phyloP scores from a whole-genome alignment of 2,888 invertebrate genomes.

The Trisateles emortualis region DNA sequence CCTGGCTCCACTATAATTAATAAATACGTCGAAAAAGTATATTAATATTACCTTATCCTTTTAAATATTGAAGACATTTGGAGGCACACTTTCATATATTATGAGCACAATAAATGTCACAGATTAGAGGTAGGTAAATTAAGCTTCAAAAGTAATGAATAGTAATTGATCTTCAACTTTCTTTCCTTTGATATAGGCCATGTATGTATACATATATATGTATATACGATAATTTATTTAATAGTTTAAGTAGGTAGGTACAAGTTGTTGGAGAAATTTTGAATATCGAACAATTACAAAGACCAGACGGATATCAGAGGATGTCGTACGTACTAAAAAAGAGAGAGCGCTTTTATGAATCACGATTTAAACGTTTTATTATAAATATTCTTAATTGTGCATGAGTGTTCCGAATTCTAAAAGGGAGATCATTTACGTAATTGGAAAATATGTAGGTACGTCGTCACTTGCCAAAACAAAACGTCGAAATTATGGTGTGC shows the following conservation, averaged over 20 bases:
- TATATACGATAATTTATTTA: constrained; percentile 51
- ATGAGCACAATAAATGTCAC: constrained; percentile 6
- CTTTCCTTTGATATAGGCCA: not conserved
- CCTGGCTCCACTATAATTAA: constrained; percentile 1
- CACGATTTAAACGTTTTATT: constrained; percentile 18
- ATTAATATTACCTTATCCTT: constrained; percentile 1
- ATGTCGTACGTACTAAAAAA: constrained; percentile 24
- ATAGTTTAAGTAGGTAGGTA: constrained; percentile 24
- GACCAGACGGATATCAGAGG: constrained; percentile 20
- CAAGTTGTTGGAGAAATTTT: constrained; percentile 34
- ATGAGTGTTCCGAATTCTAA: not conserved
- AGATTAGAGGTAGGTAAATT: constrained; percentile 1
- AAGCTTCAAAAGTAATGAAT: constrained; percentile 3
- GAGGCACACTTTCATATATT: not conserved
- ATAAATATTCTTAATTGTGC: not conserved
- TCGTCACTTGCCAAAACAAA: too few species aligned
- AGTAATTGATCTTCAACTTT: constrained; percentile 11
- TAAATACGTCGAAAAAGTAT: not conserved
- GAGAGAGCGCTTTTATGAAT: constrained; percentile 43
- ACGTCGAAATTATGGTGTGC: too few species aligned
- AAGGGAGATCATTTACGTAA: not conserved
- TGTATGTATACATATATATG: too few species aligned
- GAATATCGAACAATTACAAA: constrained; percentile 29
- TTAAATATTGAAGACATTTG: not conserved
- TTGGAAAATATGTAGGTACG: too few species aligned